Conservation (phyloP, 2,113 vertebrate species). For the Tretioscincus oriximinensis region DNA sequence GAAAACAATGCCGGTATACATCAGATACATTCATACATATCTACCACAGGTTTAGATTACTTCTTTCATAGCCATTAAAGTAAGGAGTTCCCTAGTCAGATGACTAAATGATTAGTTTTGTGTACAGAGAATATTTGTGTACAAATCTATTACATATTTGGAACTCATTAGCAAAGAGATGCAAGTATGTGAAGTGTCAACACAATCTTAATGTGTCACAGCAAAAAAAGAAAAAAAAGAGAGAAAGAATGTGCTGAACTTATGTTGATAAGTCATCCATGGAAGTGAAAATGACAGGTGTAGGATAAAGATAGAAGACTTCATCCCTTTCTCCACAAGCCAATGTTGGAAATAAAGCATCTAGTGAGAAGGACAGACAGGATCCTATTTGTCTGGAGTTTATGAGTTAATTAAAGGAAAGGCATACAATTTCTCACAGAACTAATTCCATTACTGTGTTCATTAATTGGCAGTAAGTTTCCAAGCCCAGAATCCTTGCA, state of each 20-base stretch:
- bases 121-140: background rate
- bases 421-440: background rate
- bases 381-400: background rate
- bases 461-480: background rate
- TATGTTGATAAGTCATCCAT: background rate
- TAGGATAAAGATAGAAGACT: slow-evolving; percentile 28
- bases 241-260: slow-evolving; percentile 29
- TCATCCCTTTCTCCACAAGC: background rate
- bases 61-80: background rate
- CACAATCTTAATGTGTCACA: background rate
- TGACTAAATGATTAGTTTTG: background rate
- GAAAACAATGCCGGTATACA: too few species aligned
- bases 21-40: too few species aligned
- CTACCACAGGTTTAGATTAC: background rate
- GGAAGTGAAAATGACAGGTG: slow-evolving; percentile 10
- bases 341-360: background rate
- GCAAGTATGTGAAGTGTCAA: background rate
- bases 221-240: background rate
- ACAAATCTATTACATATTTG: background rate
- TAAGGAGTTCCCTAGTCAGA: background rate
- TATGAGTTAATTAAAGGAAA: background rate
- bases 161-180: slow-evolving; percentile 1
- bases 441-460: background rate
- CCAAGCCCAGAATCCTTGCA: background rate
- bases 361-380: slow-evolving; percentile 3